These are phyloP conservation scores for Aphis craccivora DNA, from an alignment of 1,140 invertebrate species.

Conservation along the genomic window DNA sequence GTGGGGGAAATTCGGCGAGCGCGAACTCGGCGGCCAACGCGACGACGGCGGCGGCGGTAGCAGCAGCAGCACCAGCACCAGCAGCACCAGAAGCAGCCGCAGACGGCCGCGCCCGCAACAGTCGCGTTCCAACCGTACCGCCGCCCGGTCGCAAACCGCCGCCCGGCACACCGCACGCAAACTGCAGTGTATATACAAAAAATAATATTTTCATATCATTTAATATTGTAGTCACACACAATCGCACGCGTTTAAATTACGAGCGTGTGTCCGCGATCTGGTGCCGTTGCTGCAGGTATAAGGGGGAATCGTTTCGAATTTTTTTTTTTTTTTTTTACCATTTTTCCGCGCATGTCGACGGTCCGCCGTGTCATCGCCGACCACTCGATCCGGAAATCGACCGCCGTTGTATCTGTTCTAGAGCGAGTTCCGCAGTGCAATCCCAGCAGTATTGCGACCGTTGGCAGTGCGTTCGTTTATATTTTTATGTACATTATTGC, in stretches of 20 bases:
- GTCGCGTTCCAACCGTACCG: slow-evolving; percentile 52
- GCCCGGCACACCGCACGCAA: not conserved
- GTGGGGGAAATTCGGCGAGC: slow-evolving; percentile 9
- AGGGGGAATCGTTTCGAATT: not conserved
- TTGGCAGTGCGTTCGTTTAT: not conserved
- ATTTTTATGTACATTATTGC: not conserved
- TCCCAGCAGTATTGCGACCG: not conserved
- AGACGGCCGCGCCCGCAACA: slow-evolving; percentile 50
- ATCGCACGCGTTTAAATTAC: not conserved
- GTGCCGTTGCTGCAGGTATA: not conserved
- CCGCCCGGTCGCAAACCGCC: slow-evolving; percentile 11
- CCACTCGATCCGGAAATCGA: not conserved
- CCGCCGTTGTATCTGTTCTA: not conserved
- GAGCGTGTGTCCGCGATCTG: not conserved
- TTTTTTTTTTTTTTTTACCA: not conserved
- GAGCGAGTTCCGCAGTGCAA: not conserved
- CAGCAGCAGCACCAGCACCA: not conserved
- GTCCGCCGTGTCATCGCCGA: not conserved
- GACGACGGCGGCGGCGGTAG: not conserved
- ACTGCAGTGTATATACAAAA: not conserved
- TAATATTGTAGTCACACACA: not conserved
- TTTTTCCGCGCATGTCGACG: slow-evolving; percentile 5
- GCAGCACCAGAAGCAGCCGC: slow-evolving; percentile 9
- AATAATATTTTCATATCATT: not conserved
- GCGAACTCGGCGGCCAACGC: not conserved